phyloP scores from a whole-genome alignment of 2,113 vertebrate species.

The Cathartes aura region DNA sequence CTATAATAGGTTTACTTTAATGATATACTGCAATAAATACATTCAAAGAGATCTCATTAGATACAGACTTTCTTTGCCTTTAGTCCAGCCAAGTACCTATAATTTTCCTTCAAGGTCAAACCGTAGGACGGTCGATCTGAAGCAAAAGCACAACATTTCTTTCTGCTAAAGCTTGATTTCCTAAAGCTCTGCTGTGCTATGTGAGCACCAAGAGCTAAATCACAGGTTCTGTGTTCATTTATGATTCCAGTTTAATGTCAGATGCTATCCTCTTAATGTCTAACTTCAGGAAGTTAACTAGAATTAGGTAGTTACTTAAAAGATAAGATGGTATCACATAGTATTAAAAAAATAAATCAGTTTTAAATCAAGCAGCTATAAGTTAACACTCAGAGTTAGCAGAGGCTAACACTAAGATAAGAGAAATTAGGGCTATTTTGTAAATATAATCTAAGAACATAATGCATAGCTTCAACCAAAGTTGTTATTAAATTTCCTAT shows the following conservation, averaged over 20 bases:
- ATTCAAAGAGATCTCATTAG: constrained; percentile 12
- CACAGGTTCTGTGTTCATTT: not conserved
- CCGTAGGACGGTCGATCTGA: not conserved
- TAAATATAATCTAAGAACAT: not conserved
- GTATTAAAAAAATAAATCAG: not conserved
- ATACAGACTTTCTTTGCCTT: not conserved
- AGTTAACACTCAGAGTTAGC: not conserved
- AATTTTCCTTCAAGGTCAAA: constrained; percentile 36
- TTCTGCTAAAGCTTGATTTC: not conserved
- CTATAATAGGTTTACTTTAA: not conserved
- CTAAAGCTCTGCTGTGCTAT: not conserved
- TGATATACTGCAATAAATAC: constrained; percentile 2
- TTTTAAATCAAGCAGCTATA: not conserved
- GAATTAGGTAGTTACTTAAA: not conserved
- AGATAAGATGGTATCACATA: constrained; percentile 27
- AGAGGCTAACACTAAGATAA: not conserved
- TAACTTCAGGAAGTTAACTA: constrained; percentile 13
- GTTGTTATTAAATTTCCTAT: not conserved
- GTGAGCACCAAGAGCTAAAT: not conserved
- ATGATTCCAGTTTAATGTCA: constrained; percentile 7
- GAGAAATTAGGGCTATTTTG: not conserved
- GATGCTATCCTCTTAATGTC: not conserved
- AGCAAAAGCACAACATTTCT: not conserved
- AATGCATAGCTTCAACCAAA: not conserved
- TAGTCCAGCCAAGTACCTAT: not conserved